A percentile compares a stretch with the other conserved stretches of the same genome.
These are phyloP conservation scores for Thripadectes ignobilis DNA, from an alignment of 2,797 vertebrate genomes.

Conservation along the genomic window DNA sequence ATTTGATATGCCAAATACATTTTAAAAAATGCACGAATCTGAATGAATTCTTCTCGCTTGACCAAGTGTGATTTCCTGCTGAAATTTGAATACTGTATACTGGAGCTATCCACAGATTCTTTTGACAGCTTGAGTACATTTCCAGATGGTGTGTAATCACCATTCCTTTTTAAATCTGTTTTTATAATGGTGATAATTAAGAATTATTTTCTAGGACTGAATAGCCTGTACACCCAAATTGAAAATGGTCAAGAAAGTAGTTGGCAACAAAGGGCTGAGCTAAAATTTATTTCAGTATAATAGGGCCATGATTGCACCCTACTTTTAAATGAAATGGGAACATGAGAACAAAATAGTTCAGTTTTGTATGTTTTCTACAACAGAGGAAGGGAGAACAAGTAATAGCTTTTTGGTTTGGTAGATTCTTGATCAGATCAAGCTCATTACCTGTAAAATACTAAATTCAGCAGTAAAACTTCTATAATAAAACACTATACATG, in stretches of 20 bases:
- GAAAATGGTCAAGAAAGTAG: constrained; percentile 48
- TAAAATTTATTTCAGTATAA: constrained; percentile 12
- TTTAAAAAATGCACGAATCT: constrained; percentile 4
- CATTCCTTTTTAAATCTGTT: constrained; percentile 69
- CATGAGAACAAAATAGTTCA: neutral
- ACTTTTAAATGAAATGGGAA: neutral
- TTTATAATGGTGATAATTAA: constrained; percentile 67
- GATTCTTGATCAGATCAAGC: neutral
- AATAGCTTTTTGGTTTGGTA: neutral
- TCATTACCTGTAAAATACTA: neutral
- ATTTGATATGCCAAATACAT: constrained; percentile 4
- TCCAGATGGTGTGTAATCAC: constrained; percentile 63
- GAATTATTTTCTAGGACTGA: constrained; percentile 62
- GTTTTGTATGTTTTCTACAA: neutral
- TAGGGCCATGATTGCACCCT: neutral
- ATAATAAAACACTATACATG: neutral
- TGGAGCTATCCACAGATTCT: constrained; percentile 40
- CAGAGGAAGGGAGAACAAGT: neutral
- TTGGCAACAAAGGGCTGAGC: neutral
- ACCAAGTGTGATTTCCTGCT: constrained; percentile 48
- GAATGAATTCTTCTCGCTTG: constrained; percentile 35
- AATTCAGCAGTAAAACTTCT: neutral
- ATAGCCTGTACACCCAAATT: constrained; percentile 5
- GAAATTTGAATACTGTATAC: constrained; percentile 41
- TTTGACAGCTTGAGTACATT: constrained; percentile 62